Evolutionary conservation across 2,888 invertebrate genomes (phyloP).

Genomic region (Lepas anatifera): DNA sequence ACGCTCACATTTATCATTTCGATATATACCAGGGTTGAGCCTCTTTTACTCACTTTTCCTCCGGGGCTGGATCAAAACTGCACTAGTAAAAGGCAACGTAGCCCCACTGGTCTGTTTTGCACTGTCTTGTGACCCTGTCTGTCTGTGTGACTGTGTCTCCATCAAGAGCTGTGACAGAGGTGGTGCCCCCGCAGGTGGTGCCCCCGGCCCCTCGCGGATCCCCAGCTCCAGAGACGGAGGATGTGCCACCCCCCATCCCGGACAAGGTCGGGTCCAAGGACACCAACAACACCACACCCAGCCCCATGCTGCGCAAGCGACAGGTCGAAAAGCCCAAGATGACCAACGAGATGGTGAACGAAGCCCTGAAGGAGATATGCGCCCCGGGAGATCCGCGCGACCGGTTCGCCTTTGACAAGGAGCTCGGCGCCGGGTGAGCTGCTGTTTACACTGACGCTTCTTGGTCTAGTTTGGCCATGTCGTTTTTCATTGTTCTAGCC

Average conservation of each 20-base stretch:
- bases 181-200: not conserved
- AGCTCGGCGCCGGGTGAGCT: conserved; percentile 66
- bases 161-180: too few species aligned
- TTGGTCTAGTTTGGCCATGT: too few species aligned
- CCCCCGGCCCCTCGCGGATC: too few species aligned
- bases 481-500: too few species aligned
- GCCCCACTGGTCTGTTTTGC: not conserved
- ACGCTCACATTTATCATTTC: too few species aligned
- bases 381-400: conserved; percentile 66
- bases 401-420: conserved; percentile 65
- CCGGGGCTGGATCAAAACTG: too few species aligned
- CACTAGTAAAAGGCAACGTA: too few species aligned
- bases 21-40: too few species aligned
- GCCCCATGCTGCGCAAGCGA: conserved; percentile 3
- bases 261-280: not conserved
- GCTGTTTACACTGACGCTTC: too few species aligned
- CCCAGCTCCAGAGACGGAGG: too few species aligned
- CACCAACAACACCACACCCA: not conserved
- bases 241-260: not conserved
- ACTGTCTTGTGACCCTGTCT: not conserved
- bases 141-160: not conserved
- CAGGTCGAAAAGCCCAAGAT: not conserved
- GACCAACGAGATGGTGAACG: conserved; percentile 58
- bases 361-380: conserved; percentile 62
- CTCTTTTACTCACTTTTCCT: too few species aligned